Percentiles rank a stretch among this genome's conserved stretches.
These are phyloP conservation scores for Drosophila paramelanica DNA, from an alignment of 2,888 invertebrate genomes.

Conservation along the genomic window DNA sequence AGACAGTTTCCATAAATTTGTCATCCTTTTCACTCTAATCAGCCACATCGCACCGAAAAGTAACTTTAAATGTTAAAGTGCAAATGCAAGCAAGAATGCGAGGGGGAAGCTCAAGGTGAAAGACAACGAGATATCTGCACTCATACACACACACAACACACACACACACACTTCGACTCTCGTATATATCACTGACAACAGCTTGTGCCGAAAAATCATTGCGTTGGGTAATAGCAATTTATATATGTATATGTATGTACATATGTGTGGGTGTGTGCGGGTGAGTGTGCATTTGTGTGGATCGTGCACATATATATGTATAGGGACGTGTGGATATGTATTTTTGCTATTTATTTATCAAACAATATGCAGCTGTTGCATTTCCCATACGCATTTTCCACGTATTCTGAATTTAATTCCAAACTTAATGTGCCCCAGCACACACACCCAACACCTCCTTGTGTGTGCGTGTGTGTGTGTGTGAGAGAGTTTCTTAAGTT, in stretches of 20 bases:
- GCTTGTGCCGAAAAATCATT: slow-evolving; percentile 65
- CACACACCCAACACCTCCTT: background rate
- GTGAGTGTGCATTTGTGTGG: slow-evolving; percentile 5
- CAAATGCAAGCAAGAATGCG: slow-evolving; percentile 15
- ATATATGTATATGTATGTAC: background rate
- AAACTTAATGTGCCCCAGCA: slow-evolving; percentile 50
- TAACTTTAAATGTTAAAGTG: slow-evolving; percentile 50
- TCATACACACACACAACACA: background rate
- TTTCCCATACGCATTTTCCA: slow-evolving; percentile 71
- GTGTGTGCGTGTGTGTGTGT: background rate
- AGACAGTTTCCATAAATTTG: slow-evolving; percentile 48
- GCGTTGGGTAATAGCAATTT: slow-evolving; percentile 46
- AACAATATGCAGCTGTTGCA: slow-evolving; percentile 73
- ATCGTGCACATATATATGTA: background rate
- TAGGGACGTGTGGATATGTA: slow-evolving; percentile 20
- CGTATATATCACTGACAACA: slow-evolving; percentile 58
- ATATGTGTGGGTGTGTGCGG: background rate
- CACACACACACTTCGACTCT: slow-evolving; percentile 1
- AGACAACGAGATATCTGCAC: slow-evolving; percentile 13
- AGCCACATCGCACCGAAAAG: slow-evolving; percentile 14
- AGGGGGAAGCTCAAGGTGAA: slow-evolving; percentile 9
- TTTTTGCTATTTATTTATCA: slow-evolving; percentile 69
- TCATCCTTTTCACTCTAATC: slow-evolving; percentile 50
- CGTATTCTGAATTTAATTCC: slow-evolving; percentile 63
- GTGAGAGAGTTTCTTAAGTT: slow-evolving; percentile 39